Evolutionary conservation across 2,113 vertebrate genomes (phyloP).

Genomic region (Pluvialis apricaria): DNA sequence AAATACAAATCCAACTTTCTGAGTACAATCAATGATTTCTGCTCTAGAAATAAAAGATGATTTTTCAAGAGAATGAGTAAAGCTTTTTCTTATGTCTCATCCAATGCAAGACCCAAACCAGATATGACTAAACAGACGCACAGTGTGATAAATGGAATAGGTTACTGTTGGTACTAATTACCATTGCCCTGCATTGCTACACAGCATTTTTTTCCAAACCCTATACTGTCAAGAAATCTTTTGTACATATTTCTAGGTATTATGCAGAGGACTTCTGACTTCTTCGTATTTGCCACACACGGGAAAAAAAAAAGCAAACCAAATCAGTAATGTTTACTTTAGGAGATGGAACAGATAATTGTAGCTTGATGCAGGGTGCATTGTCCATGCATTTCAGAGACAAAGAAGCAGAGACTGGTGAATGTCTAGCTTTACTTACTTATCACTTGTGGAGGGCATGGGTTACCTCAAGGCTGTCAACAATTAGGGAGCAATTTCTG

Average conservation of each 20-base stretch:
- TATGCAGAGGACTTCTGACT: neutral
- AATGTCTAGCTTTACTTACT: neutral
- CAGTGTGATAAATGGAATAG: neutral
- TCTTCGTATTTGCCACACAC: neutral
- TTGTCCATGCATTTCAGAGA: neutral
- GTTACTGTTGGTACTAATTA: neutral
- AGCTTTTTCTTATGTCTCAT: neutral
- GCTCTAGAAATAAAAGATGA: neutral
- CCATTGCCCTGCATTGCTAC: neutral
- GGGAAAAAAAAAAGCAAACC: neutral
- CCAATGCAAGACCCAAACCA: neutral
- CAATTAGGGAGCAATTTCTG: conserved; percentile 42
- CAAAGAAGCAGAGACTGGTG: neutral
- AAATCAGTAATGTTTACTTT: neutral
- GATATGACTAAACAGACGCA: neutral
- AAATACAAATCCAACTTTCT: neutral
- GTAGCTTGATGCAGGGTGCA: neutral
- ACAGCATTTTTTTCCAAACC: neutral
- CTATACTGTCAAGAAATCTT: neutral
- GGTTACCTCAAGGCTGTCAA: conserved; percentile 58
- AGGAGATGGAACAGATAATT: neutral
- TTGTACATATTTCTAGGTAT: neutral
- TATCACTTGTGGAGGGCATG: neutral
- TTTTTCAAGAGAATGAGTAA: neutral
- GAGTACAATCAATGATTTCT: neutral